A percentile compares a stretch with the other conserved stretches of the same genome.
Evolutionary conservation across 2,888 invertebrate species (phyloP).

Genomic region (Chaitophorus viminalis): DNA sequence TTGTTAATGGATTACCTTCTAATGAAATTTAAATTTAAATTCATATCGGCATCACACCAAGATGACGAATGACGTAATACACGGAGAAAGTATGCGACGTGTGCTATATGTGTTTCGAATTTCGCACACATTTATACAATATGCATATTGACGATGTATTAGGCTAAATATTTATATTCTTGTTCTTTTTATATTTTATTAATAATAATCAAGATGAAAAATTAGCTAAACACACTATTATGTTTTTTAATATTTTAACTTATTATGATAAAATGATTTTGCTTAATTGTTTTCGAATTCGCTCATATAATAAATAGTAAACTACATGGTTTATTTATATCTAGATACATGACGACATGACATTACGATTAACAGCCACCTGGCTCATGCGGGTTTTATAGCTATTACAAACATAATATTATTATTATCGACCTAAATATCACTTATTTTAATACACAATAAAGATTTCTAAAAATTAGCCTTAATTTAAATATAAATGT

Average conservation of each 20-base stretch:
- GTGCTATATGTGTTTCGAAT: neutral
- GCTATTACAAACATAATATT: neutral
- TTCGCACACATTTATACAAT: neutral
- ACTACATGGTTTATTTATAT: neutral
- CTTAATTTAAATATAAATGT: neutral
- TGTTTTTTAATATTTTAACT: neutral
- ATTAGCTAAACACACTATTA: neutral
- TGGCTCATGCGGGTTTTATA: constrained; percentile 58
- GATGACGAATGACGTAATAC: constrained; percentile 34
- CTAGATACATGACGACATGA: neutral
- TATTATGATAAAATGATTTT: neutral
- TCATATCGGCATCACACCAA: neutral
- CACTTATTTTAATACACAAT: neutral
- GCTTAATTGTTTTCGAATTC: constrained; percentile 12
- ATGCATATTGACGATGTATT: neutral
- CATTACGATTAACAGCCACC: constrained; percentile 32
- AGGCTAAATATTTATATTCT: neutral
- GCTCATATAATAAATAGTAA: neutral
- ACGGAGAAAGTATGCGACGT: constrained; percentile 45
- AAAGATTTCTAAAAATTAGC: neutral
- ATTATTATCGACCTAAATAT: constrained; percentile 47
- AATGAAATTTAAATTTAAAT: constrained; percentile 23
- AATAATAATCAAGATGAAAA: neutral
- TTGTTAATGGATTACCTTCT: neutral
- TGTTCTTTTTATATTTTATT: neutral